These are phyloP conservation scores for Vesta saturnalis DNA, from an alignment of 2,888 invertebrate species.

Conservation along the genomic window DNA sequence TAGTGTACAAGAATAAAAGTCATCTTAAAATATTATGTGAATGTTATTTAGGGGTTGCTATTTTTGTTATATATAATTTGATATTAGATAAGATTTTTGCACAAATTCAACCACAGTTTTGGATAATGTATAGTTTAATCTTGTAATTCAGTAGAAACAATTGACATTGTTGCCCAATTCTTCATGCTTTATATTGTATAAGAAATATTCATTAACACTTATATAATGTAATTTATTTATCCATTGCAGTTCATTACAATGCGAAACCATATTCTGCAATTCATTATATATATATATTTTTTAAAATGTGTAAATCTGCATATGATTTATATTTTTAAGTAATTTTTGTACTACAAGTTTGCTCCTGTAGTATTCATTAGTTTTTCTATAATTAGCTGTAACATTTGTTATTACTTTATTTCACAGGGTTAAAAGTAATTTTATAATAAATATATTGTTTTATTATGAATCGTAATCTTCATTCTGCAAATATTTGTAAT, in stretches of 20 bases:
- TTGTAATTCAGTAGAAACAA: neutral
- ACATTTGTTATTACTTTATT: neutral
- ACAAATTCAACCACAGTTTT: neutral
- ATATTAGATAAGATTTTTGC: neutral
- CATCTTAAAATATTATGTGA: no score
- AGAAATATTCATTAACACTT: neutral
- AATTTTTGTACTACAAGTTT: neutral
- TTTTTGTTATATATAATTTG: neutral
- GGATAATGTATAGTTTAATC: neutral
- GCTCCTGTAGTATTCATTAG: neutral
- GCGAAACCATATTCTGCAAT: neutral
- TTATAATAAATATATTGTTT: slow-evolving; percentile 9
- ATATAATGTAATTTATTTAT: neutral
- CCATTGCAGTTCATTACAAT: neutral
- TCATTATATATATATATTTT: neutral
- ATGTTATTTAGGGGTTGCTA: no score
- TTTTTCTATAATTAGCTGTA: neutral
- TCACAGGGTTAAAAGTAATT: neutral
- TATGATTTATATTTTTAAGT: neutral
- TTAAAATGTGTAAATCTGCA: no score
- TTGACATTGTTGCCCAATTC: neutral
- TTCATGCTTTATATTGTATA: neutral
- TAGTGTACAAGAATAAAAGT: no score
- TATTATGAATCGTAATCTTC: neutral
- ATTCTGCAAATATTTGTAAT: no score